These are phyloP conservation scores for Bostrychus sinensis DNA, from an alignment of 2,113 vertebrate species.

Conservation along the genomic window DNA sequence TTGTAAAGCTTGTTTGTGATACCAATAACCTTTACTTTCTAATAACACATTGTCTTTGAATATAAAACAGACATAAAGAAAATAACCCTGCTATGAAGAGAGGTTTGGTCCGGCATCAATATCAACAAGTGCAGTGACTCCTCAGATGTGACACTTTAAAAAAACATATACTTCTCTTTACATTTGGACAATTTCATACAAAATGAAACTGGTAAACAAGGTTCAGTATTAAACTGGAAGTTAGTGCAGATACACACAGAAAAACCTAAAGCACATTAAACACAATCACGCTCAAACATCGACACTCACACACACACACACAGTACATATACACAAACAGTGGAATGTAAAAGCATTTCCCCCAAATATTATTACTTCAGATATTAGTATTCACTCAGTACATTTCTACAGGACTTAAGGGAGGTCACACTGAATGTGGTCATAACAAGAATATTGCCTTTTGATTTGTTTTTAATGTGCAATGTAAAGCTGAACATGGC, in stretches of 20 bases:
- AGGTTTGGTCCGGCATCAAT: conserved; percentile 66
- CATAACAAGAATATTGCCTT: conserved; percentile 8
- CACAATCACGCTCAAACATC: conserved; percentile 56
- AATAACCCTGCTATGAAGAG: conserved; percentile 61
- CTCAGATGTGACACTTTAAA: conserved; percentile 44
- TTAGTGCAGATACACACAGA: conserved; percentile 62
- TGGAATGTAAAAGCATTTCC: conserved; percentile 59
- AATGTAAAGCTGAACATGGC: conserved; percentile 6
- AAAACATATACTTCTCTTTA: conserved; percentile 53
- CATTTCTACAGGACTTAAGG: conserved; percentile 24
- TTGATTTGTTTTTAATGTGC: conserved; percentile 1
- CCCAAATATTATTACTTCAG: conserved; percentile 46
- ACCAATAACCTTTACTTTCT: conserved; percentile 33
- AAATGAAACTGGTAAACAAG: conserved; percentile 68
- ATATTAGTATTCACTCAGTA: conserved; percentile 47
- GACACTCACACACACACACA: conserved; percentile 49
- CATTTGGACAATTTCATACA: conserved; percentile 63
- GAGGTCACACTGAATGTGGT: conserved; percentile 34
- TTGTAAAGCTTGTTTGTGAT: conserved; percentile 39
- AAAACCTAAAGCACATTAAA: conserved; percentile 43
- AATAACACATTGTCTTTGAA: background rate
- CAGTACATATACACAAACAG: conserved; percentile 51
- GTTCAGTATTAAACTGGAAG: conserved; percentile 66
- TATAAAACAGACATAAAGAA: conserved; percentile 36
- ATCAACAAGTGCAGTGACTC: conserved; percentile 60